phyloP scores from a whole-genome alignment of 2,888 invertebrate genomes.

The Pycnomerus fuliginosus region DNA sequence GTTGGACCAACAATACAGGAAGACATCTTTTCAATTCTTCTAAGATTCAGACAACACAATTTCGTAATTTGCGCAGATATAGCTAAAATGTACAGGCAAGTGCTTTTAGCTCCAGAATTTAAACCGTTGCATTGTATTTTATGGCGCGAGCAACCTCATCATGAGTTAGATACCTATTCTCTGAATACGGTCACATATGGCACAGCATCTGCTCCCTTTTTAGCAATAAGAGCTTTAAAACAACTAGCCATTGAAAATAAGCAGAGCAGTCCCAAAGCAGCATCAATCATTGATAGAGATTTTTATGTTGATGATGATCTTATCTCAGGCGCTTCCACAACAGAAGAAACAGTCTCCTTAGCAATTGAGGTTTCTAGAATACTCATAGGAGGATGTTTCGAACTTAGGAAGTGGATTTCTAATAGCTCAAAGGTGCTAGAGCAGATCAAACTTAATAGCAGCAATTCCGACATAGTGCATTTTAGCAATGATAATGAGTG shows the following conservation, averaged over 20 bases:
- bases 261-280: slow-evolving; percentile 12
- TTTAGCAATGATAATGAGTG: too few relatives aligned
- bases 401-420: slow-evolving; percentile 25
- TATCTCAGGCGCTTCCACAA: too few relatives aligned
- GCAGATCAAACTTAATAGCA: not conserved
- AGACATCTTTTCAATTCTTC: slow-evolving; percentile 24
- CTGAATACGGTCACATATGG: slow-evolving; percentile 30
- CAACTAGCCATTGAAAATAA: slow-evolving; percentile 24
- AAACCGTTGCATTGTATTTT: too few relatives aligned
- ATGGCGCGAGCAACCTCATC: too few relatives aligned
- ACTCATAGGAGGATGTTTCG: slow-evolving; percentile 14
- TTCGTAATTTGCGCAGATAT: slow-evolving; percentile 24
- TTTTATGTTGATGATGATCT: slow-evolving; percentile 27
- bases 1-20: slow-evolving; percentile 23
- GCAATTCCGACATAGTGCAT: slow-evolving; percentile 5
- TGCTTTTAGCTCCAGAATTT: too few relatives aligned
- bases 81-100: slow-evolving; percentile 28
- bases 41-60: slow-evolving; percentile 22
- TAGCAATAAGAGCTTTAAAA: slow-evolving; percentile 24
- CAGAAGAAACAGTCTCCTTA: too few relatives aligned
- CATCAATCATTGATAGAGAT: slow-evolving; percentile 16
- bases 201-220: slow-evolving; percentile 24
- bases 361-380: too few relatives aligned
- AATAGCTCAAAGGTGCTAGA: slow-evolving; percentile 9
- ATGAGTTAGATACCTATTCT: too few relatives aligned